phyloP scores from a whole-genome alignment of 1,140 invertebrate genomes.

The Calliphora vicina region DNA sequence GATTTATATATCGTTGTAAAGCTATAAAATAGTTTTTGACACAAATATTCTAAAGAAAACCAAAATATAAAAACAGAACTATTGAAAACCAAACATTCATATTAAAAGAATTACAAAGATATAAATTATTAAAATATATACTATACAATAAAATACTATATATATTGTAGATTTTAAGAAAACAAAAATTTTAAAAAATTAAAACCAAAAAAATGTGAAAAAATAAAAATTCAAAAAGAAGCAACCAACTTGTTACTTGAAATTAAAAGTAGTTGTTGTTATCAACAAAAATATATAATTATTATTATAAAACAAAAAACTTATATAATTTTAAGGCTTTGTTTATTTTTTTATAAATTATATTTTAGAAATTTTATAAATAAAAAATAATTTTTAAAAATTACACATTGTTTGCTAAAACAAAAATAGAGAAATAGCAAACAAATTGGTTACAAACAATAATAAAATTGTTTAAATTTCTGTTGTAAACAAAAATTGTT shows the following conservation, averaged over 20 bases:
- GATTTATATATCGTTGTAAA: background rate
- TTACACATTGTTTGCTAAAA: background rate
- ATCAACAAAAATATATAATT: background rate
- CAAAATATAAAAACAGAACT: background rate
- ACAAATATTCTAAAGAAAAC: slow-evolving; percentile 32
- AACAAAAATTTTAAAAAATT: background rate
- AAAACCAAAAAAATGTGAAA: background rate
- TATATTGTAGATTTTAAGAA: slow-evolving; percentile 33
- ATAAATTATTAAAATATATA: slow-evolving; percentile 12
- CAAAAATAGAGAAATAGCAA: background rate
- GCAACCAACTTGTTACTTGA: background rate
- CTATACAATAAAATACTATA: slow-evolving; percentile 9
- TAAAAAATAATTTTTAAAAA: background rate
- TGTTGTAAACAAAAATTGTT: slow-evolving; percentile 12
- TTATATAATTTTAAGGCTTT: slow-evolving; percentile 27
- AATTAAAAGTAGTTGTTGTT: slow-evolving; percentile 19
- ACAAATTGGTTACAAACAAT: background rate
- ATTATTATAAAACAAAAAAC: slow-evolving; percentile 2
- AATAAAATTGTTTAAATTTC: background rate
- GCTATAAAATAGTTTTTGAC: slow-evolving; percentile 32
- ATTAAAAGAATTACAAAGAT: slow-evolving; percentile 27
- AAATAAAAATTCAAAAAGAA: background rate
- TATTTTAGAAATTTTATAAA: slow-evolving; percentile 24
- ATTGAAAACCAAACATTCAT: slow-evolving; percentile 26
- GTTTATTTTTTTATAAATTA: slow-evolving; percentile 32